Evolutionary conservation across 1,140 invertebrate species (phyloP), one percentile per base, ranked within the genome.

Genomic region (Musca domestica): DNA sequence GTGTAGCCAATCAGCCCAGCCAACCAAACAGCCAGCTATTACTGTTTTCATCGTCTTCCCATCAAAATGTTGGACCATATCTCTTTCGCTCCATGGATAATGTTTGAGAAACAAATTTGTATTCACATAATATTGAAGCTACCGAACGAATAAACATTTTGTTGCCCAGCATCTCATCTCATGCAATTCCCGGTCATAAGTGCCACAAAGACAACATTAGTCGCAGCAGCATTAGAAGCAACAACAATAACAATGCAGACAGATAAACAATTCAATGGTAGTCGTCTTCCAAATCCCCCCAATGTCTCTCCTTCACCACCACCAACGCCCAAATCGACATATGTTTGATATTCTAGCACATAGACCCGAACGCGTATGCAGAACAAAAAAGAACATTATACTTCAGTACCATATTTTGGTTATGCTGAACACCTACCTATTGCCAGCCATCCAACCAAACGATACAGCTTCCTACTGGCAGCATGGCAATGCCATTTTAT

Each of bases 341-440:
- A 41, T 41, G 34, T 5, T 7, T 30, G 9, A 30, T 30, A 30
- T 12, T 41, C 34, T 12, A 41, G 12, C 34, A 12, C 34, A 12
- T 41, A 41, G 10, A 4, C 9, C 3, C 27, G 27, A 4, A 30
- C 27, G 27, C 9, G 9, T 30, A 9, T 30, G 27, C 10, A 5
- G 34, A 41, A 41, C 17, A 14, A 27, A 51, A 51, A 56, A 56
- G n/a, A 52, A 22, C 52, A 41, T 41, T 41, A 41, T 41, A 56
- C 52, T 27, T 27, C 23, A 56, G 25, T 56, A 27, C 52, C 52
- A 56, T 56, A 56, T 56, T 56, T 56, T 56, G 52, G 52, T 56
- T 56, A 23, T 23, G 52, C 25, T 56, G 25, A 56, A 25, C 19
- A 49, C 48, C 34, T n/a, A 49, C 48, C 34, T 41, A 41, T 41